Percentiles rank a stretch among this genome's conserved stretches.
phyloP scores from a whole-genome alignment of 2,888 invertebrate genomes.

The Acronicta alni region DNA sequence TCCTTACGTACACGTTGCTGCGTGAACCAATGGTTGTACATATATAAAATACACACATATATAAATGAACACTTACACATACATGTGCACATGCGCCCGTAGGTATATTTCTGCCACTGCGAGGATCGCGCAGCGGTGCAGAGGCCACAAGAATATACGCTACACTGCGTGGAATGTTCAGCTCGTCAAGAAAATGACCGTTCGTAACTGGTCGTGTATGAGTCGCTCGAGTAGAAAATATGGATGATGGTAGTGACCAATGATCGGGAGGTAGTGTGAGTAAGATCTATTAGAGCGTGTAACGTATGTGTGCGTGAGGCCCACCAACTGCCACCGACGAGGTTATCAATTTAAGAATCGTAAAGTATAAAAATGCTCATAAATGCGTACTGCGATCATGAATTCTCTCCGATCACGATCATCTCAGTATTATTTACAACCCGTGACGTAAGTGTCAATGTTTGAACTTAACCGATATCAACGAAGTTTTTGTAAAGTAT shows the following conservation, averaged over 20 bases:
- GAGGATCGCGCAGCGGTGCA: constrained; percentile 64
- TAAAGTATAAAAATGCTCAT: constrained; percentile 74
- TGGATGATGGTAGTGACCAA: constrained; percentile 59
- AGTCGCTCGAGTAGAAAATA: constrained; percentile 52
- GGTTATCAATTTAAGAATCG: constrained; percentile 84
- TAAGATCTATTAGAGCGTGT: constrained; percentile 57
- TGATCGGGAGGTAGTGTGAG: constrained; percentile 56
- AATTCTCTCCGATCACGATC: constrained; percentile 53
- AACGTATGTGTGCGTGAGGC: constrained; percentile 55
- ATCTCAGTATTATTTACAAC: constrained; percentile 52
- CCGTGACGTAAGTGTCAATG: constrained; percentile 52
- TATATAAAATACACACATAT: constrained; percentile 59
- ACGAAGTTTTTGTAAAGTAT: constrained; percentile 26
- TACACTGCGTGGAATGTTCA: constrained; percentile 67
- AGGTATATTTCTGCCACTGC: constrained; percentile 63
- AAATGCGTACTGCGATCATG: constrained; percentile 61
- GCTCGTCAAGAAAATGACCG: constrained; percentile 18
- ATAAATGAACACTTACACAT: constrained; percentile 53
- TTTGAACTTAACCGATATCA: constrained; percentile 32
- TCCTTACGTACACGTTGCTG: constrained; percentile 65
- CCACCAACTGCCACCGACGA: constrained; percentile 73
- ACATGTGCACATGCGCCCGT: constrained; percentile 61
- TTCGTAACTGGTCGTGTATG: constrained; percentile 45
- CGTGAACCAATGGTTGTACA: constrained; percentile 59
- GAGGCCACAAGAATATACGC: constrained; percentile 62